Base-by-base conservation (phyloP, 2,797 vertebrate species). In the Mormyrus proboscirostris region DNA sequence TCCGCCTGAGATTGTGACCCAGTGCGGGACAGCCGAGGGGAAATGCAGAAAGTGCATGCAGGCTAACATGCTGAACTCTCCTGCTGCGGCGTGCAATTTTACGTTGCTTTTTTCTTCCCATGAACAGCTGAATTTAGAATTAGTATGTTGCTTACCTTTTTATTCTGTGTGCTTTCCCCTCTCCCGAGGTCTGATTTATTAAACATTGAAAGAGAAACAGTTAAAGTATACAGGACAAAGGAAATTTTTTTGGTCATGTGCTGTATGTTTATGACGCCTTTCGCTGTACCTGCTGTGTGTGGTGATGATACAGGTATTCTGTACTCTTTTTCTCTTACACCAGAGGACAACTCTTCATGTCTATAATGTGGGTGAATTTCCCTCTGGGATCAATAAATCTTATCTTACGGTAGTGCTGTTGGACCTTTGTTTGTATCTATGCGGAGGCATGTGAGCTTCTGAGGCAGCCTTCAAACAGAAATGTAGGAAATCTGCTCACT, bases 1-100 rank as follows among this genome's bases (percentile, higher is more conserved):
- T 91, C 92, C 10, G 88, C 90, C 87, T 92, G 84, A 91, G 47
- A 87, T 2, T 22, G 47, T 1, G 25, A 16, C 25, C 2, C 79
- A 49, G 8, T 41, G 79, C 19, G 19, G 79, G 41, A 16, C 6
- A 41, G 82, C 82, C 16, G 82, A 41, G 44, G 7, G 7, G 2
- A 47, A 85, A 49, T 25, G 22, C 83, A 85, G 59, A 65, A 59
- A 16, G 22, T 59, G 57, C 57, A 59, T 59, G 57, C 57, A 59
- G 57, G 57, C 57, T 59, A 59, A 22, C 57, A 59, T 22, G n/a
- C 57, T 59, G 57, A 59, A 85, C 49, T 50, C 49, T 22, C 10
- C 49, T 49, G 82, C 47, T 12, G 22, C 7, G 8, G 7, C 7
- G 59, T 29, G 59, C 59, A 65, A 10, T 65, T 65, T 62, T 25